Evolutionary conservation across 2,113 vertebrate species (phyloP), one percentile per base, ranked within the genome.

Genomic region (Oryzias curvinotus): DNA sequence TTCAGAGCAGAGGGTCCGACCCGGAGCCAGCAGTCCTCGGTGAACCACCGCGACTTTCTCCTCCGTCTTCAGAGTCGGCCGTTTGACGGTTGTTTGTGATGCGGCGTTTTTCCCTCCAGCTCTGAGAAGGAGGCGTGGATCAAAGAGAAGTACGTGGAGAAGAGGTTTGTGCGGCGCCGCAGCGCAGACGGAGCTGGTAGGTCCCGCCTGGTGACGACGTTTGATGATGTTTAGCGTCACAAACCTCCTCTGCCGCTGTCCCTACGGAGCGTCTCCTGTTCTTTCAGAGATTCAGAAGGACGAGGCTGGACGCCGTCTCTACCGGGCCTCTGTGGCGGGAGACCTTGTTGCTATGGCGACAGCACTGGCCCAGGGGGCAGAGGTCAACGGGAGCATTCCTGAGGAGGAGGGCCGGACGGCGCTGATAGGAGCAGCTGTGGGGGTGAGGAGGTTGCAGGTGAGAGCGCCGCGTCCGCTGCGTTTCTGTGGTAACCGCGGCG

Each of bases 121-220:
- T 66, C 79, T 0, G 89, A 91, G 62, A 92, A 91, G 16, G 91
- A 92, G 61, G 21, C 30, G 7, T 93, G 91, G 89, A 92, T 92
- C 62, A 85, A 60, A 60, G 84, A 86, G 26, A 93, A 93, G 26
- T 93, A 91, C 4, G 89, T 92, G 73, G 87, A 91, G 71, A 91
- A 84, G 74, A 88, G 71, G 36, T 93, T 91, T 4, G 87, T 92
- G 12, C 57, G 30, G 58, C 58, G 1, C 25, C 6, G 52, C 45
- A 0, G 25, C 7, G 21, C 62, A 0, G 62, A 44, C 1, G 49
- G 25, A 8, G 47, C 62, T 45, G 42, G 81, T 73, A 26, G 69
- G 75, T 64, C 52, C 50, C 3, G 25, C 30, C 10, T 10, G 7
- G 7, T 1, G 30, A 10, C 8, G 12, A 28, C 26, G 5, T 28